A percentile compares a stretch with the other conserved stretches of the same genome.
These are phyloP conservation scores for Campylomormyrus tamandua DNA, from an alignment of 2,113 vertebrate genomes.

Conservation along the genomic window DNA sequence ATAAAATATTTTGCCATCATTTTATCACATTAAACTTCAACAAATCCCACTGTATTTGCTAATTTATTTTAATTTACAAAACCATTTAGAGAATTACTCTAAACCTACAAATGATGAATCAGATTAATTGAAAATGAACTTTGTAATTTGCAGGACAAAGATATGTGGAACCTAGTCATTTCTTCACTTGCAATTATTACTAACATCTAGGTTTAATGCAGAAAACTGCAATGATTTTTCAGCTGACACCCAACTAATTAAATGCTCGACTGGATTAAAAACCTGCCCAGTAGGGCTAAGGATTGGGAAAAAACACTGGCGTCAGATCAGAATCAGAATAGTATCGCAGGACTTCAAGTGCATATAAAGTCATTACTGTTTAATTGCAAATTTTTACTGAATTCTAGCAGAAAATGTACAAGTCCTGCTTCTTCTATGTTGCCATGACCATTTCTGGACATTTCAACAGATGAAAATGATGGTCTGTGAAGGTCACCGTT, in stretches of 20 bases:
- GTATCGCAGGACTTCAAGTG: neutral
- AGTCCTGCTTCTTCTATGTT: neutral
- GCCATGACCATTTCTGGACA: neutral
- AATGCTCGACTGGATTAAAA: neutral
- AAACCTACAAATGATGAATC: neutral
- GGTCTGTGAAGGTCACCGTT: neutral
- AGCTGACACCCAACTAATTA: neutral
- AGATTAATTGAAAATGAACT: neutral
- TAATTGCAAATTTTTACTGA: neutral
- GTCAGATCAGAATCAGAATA: neutral
- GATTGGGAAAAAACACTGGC: neutral
- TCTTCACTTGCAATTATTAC: neutral
- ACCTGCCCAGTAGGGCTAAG: neutral
- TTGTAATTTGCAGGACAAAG: neutral
- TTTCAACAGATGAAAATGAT: neutral
- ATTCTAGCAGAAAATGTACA: neutral
- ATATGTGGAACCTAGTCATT: neutral
- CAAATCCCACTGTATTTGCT: neutral
- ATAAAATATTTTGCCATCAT: neutral
- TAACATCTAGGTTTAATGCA: neutral
- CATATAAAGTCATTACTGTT: neutral
- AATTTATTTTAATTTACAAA: slow-evolving; percentile 1
- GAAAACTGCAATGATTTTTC: neutral
- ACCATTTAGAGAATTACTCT: neutral
- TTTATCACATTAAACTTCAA: neutral